Evolutionary conservation across 1,140 invertebrate genomes (phyloP).

Genomic region (Drosophila arawakana): DNA sequence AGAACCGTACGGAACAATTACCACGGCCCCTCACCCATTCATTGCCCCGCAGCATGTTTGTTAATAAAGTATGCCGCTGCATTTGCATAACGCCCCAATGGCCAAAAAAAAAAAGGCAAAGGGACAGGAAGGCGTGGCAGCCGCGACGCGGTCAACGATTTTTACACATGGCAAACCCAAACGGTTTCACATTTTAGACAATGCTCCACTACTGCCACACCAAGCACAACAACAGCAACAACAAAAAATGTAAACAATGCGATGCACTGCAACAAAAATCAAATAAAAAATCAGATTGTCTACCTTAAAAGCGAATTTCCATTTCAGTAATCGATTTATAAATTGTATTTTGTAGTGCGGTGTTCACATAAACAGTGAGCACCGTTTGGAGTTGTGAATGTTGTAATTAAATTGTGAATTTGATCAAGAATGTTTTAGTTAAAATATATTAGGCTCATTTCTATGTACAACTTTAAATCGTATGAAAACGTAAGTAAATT

Average conservation of each 20-base stretch:
- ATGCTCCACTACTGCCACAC: constrained; percentile 35
- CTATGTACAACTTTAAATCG: too few relatives aligned
- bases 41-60: constrained; percentile 33
- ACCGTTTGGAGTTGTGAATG: too few relatives aligned
- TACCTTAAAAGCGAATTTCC: neutral
- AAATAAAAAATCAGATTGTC: constrained; percentile 10
- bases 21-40: neutral
- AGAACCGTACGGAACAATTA: constrained; percentile 22
- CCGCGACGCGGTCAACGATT: constrained; percentile 31
- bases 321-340: neutral
- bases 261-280: constrained; percentile 11
- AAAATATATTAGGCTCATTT: too few relatives aligned
- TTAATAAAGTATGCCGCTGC: constrained; percentile 51
- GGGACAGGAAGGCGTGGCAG: constrained; percentile 18
- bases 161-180: constrained; percentile 45
- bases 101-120: too few relatives aligned
- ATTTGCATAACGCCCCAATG: constrained; percentile 29
- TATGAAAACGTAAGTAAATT: neutral
- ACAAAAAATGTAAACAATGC: constrained; percentile 17
- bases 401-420: too few relatives aligned
- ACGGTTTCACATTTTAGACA: constrained; percentile 46
- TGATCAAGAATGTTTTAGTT: too few relatives aligned
- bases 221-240: constrained; percentile 13
- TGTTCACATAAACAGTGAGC: too few relatives aligned
- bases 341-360: too few relatives aligned